Evolutionary conservation across 2,888 invertebrate species (phyloP).

Genomic region (Lacanobia oleracea): DNA sequence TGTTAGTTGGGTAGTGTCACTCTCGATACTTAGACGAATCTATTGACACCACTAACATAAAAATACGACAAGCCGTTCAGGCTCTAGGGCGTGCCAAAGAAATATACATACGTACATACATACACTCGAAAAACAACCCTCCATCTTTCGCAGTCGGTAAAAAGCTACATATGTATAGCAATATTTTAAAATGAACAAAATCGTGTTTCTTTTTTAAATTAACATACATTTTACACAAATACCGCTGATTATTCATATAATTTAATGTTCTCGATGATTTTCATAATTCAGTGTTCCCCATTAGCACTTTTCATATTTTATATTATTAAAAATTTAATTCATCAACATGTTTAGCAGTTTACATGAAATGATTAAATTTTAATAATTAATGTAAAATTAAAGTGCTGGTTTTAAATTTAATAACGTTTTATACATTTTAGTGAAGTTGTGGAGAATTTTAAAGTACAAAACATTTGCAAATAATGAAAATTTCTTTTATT

Average conservation of each 20-base stretch:
- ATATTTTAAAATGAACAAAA: too few species aligned
- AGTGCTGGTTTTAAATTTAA: neutral
- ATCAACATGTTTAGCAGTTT: neutral
- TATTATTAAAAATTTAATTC: slow-evolving; percentile 11
- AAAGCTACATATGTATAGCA: too few species aligned
- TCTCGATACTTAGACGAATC: too few species aligned
- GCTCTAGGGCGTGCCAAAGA: too few species aligned
- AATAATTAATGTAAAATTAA: slow-evolving; percentile 22
- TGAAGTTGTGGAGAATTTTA: slow-evolving; percentile 13
- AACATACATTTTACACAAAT: neutral
- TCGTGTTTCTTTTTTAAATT: too few species aligned
- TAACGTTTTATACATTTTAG: neutral
- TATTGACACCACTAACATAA: too few species aligned
- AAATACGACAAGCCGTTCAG: too few species aligned
- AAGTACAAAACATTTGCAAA: neutral
- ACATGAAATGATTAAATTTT: neutral
- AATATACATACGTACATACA: too few species aligned
- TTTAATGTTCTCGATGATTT: neutral
- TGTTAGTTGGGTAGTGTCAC: too few species aligned
- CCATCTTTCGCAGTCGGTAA: too few species aligned
- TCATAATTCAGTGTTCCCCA: neutral
- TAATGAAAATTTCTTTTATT: neutral
- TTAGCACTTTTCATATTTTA: neutral
- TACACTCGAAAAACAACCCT: too few species aligned
- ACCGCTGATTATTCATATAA: neutral